Evolutionary conservation across 2,113 vertebrate species (phyloP), one percentile per base, ranked within the genome.

Genomic region (Tiliqua scincoides): DNA sequence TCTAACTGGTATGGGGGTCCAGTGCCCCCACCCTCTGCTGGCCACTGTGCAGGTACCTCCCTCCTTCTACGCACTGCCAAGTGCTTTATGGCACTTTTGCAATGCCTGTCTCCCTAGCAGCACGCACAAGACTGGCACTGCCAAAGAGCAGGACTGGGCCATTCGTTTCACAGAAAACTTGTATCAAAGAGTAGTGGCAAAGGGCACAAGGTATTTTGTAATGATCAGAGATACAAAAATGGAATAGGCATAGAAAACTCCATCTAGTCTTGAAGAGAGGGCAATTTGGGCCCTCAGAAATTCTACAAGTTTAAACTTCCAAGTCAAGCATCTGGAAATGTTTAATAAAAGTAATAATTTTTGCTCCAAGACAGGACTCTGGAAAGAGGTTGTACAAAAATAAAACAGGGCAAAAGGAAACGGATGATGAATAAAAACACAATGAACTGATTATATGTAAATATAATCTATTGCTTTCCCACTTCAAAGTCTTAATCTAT

Each of bases 261-360:
- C 8, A 3, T 3, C n/a, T 40, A 2, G 63, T n/a, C 43, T 17
- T 30, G 43, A 67, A 52, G 23, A 76, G 35, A 84, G 23, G 21
- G 6, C 63, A 32, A 63, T 82, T 15, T 70, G 37, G 37, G 61
- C 18, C 75, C 75, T 88, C 94, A 93, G 91, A 95, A 94, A 82
- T 89, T 90, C 80, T 91, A 68, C 89, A 81, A 85, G 91, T 89
- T 91, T 92, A 95, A 91, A 91, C 70, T 94, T 94, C 96, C 94
- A 95, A 89, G 72, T 87, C 74, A 89, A 89, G 93, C 96, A 96
- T 96, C 95, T 96, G 96, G 94, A 93, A 96, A 91, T 89, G 89
- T 92, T 96, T 96, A 96, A 94, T 93, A 91, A 88, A 92, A 92
- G 93, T 94, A 87, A 12, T 91, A 93, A 88, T 85, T 95, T 95